phyloP scores from a whole-genome alignment of 2,888 invertebrate genomes.

The Watsonalla cultraria region DNA sequence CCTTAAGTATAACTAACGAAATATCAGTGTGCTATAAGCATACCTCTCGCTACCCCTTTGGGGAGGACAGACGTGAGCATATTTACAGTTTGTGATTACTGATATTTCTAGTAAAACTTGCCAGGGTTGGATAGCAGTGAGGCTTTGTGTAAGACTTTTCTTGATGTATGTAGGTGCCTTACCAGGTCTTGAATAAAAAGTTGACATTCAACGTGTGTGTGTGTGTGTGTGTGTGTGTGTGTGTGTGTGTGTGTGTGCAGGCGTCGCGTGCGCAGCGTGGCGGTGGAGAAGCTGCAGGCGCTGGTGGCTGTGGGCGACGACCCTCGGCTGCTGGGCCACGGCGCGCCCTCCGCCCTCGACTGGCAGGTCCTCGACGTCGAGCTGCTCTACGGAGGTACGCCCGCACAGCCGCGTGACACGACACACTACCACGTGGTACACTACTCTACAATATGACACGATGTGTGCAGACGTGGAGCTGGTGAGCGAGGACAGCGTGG shows the following conservation, averaged over 20 bases:
- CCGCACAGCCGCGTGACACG: background rate
- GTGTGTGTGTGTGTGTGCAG: background rate
- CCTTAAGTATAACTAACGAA: too few species aligned
- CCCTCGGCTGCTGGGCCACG: background rate
- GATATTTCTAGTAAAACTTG: too few species aligned
- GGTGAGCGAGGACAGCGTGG: background rate
- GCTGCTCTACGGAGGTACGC: background rate
- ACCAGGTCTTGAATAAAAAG: too few species aligned
- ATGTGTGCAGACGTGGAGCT: background rate
- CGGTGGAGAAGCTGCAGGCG: conserved; percentile 16
- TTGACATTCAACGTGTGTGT: too few species aligned
- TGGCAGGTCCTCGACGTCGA: background rate
- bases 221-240: background rate
- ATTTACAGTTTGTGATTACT: too few species aligned
- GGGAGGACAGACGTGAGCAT: too few species aligned
- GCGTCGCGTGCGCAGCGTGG: conserved; percentile 4
- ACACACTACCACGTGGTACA: background rate
- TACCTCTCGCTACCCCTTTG: too few species aligned
- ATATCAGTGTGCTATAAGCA: too few species aligned
- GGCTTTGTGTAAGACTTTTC: too few species aligned
- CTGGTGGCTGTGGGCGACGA: conserved; percentile 23
- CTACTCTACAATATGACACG: too few species aligned
- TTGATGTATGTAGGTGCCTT: too few species aligned
- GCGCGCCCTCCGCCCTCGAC: background rate
- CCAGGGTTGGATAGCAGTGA: too few species aligned